Evolutionary conservation across 2,888 invertebrate genomes (phyloP), one percentile per base, ranked within the genome.

Genomic region (Ceriagrion tenellum): DNA sequence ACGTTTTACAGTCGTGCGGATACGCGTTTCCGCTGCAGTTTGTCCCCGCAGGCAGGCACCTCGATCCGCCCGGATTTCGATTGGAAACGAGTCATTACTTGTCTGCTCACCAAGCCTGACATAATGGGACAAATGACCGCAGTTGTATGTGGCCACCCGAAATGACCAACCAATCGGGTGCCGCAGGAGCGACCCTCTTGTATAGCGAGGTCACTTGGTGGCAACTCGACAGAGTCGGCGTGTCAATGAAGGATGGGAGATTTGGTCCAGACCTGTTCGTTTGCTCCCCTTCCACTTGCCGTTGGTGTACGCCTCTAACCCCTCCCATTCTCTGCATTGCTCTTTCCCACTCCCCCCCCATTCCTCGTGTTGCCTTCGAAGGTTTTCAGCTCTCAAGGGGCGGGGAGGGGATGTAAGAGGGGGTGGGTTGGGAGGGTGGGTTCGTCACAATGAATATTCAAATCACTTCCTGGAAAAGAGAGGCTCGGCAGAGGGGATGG

Each of bases 361-460:
- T 16, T 23, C 55, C 89, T 55, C 55, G 16, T 55, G 3, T n/a
- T n/a, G 10, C 91, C 59, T 91, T 35, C 63, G 23, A 12, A 59
- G 2, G 18, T 0, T 20, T 59, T 59, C 59, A 18, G 2, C 18
- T 13, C 20, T 13, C 56, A 2, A 10, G 6, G 56, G n/a, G 26
- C 55, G 47, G 26, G 55, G 30, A 55, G 55, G 6, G 23, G 35
- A 13, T n/a, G 13, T 13, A 90, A 88, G 88, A 10, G 10, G n/a
- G n/a, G n/a, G n/a, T n/a, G 18, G 18, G 55, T 47, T 40, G 18
- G 35, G n/a, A 35, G 20, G 63, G 59, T 35, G 35, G 16, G 30
- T 81, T 93, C 35, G 74, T 69, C 47, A 47, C 63, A 74, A 59
- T 74, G 69, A 74, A 93, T 93, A 74, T 93, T 93, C 93, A 93